Base-by-base conservation (phyloP, 2,113 vertebrate species). In the Trochalopteron elliotii region DNA sequence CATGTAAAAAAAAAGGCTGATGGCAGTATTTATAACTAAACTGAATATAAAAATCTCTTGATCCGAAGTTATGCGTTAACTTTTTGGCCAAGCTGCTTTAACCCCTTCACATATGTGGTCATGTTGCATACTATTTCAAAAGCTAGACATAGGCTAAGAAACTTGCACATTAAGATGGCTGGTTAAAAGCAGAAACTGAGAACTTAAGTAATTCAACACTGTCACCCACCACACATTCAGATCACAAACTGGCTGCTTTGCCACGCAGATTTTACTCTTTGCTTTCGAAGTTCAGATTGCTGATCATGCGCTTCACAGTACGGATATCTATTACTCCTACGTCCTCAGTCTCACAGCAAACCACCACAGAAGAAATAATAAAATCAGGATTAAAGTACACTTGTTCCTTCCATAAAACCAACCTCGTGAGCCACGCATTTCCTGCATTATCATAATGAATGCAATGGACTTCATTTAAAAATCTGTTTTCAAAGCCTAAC, bases 351-450 rank as follows among this genome's bases (percentile, higher is more conserved):
- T 59, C 50, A 76, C 37, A 83, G 52, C 30, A 15, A 95, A 93
- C 52, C 81, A 90, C 49, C 75, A 72, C 3, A 5, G 70, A 30
- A 96, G 81, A 96, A 95, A 94, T 87, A 96, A 96, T 96, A 94
- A 95, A 93, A n/a, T 50, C 65, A 92, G 89, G 94, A 96, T 61
- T 97, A 96, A 96, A 96, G 95, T 96, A 96, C 95, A 96, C 83
- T 91, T 49, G 81, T 69, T 94, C 81, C 69, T 82, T 92, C 80
- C 83, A 94, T 87, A 95, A 97, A 93, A 71, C 39, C 55, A 60
- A 80, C 50, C 87, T 83, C 59, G 1, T 50, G 83, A 95, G 77
- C 52, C 60, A 96, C 19, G 17, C 76, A 16, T 57, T 96, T 96
- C 91, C 92, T 85, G 84, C 81, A 47, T 69, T 80, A 81, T 45